Conservation (phyloP, 2,888 invertebrate genomes). For the Steinernema scapterisci region DNA sequence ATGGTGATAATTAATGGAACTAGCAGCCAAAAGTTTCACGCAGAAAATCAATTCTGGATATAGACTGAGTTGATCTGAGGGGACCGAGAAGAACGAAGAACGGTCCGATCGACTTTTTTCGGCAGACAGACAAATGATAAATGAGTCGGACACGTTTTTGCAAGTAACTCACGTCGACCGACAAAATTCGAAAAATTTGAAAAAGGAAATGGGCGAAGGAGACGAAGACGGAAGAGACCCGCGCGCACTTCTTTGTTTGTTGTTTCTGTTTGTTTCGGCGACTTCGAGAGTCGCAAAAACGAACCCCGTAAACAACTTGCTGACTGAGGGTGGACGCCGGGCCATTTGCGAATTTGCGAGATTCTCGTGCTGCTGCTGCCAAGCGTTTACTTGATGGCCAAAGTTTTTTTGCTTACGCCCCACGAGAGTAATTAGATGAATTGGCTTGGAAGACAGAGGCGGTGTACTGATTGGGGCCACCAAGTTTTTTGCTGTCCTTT, state of each 20-base stretch:
- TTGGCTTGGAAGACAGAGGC: slow-evolving; percentile 31
- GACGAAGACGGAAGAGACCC: slow-evolving; percentile 12
- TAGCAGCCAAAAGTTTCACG: slow-evolving; percentile 23
- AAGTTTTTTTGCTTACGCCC: slow-evolving; percentile 18
- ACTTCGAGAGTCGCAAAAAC: slow-evolving; percentile 5
- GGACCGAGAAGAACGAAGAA: slow-evolving; percentile 21
- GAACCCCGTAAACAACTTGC: neutral
- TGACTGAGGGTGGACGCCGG: neutral
- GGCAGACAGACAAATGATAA: slow-evolving; percentile 17
- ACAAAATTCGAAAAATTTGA: slow-evolving; percentile 13
- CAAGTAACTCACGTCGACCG: neutral
- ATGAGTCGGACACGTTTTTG: slow-evolving; percentile 31
- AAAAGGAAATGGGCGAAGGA: slow-evolving; percentile 13
- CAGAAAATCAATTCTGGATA: slow-evolving; percentile 17
- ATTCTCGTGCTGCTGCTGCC: slow-evolving; percentile 26
- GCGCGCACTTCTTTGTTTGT: neutral
- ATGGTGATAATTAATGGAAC: slow-evolving; percentile 32
- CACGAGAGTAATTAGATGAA: slow-evolving; percentile 32
- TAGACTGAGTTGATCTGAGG: slow-evolving; percentile 6
- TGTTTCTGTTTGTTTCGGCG: slow-evolving; percentile 20
- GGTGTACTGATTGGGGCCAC: slow-evolving; percentile 32
- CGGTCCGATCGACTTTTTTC: slow-evolving; percentile 17
- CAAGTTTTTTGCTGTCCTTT: slow-evolving; percentile 33
- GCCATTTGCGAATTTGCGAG: slow-evolving; percentile 8
- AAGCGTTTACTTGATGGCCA: slow-evolving; percentile 28